Conservation (phyloP, 2,888 invertebrate species). For the Prenolepis imparis region DNA sequence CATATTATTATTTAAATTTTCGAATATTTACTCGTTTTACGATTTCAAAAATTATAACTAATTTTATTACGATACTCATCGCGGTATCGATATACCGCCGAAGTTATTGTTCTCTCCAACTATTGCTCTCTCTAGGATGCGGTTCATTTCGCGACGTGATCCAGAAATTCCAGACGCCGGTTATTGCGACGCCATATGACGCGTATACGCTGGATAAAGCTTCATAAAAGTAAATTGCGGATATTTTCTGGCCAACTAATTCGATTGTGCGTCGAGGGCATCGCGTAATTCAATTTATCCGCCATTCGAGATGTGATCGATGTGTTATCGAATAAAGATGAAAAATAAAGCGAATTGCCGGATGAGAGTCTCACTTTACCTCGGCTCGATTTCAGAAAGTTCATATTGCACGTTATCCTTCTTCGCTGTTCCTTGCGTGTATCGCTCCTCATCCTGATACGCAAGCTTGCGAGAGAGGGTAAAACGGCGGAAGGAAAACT, state of each 20-base stretch:
- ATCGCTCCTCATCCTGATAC: conserved; percentile 13
- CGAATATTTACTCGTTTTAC: background rate
- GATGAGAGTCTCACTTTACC: background rate
- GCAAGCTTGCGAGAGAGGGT: background rate
- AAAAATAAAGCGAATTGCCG: conserved; percentile 25
- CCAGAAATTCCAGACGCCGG: conserved; percentile 16
- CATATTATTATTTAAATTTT: background rate
- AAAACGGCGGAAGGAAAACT: background rate
- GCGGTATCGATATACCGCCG: background rate
- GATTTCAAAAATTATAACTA: background rate
- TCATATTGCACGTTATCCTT: conserved; percentile 29
- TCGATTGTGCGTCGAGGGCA: conserved; percentile 19
- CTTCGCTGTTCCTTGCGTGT: background rate
- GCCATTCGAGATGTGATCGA: conserved; percentile 27
- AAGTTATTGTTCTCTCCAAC: background rate
- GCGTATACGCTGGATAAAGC: background rate
- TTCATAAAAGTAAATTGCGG: conserved; percentile 49
- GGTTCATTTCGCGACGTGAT: background rate
- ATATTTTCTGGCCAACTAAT: conserved; percentile 48
- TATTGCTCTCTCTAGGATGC: background rate
- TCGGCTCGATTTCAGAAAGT: conserved; percentile 20
- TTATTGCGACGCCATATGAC: conserved; percentile 41
- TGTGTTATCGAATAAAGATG: conserved; percentile 31
- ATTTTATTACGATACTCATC: background rate
- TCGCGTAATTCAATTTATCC: conserved; percentile 39